phyloP scores from a whole-genome alignment of 1,140 invertebrate genomes.

The Drosophila tristis region DNA sequence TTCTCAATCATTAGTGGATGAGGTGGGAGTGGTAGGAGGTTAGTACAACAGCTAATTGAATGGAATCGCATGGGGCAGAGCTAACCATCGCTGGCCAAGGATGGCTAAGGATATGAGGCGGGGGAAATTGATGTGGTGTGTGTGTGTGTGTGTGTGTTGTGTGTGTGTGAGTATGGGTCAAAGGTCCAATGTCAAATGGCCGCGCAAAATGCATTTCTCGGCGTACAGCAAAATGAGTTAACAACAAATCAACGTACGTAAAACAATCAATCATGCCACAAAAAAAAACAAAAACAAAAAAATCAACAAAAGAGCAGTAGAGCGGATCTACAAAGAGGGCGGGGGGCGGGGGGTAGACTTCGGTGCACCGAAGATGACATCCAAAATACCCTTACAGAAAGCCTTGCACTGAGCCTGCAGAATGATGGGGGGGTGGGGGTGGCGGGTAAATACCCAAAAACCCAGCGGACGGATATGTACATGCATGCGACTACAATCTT shows the following conservation, averaged over 20 bases:
- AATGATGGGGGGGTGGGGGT: too few relatives aligned
- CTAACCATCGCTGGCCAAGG: too few relatives aligned
- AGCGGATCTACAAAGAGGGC: conserved; percentile 8
- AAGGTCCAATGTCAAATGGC: conserved; percentile 29
- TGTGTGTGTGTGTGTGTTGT: conserved; percentile 34
- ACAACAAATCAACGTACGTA: conserved; percentile 24
- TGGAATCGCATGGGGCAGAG: too few relatives aligned
- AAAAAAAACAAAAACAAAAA: conserved; percentile 13
- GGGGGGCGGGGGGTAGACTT: neutral
- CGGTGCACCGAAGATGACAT: too few relatives aligned
- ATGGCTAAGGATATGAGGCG: conserved; percentile 20
- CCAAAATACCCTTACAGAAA: too few relatives aligned
- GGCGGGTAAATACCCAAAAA: too few relatives aligned
- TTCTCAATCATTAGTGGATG: too few relatives aligned
- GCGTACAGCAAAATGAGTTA: conserved; percentile 26
- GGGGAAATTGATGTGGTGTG: conserved; percentile 13
- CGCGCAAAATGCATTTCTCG: conserved; percentile 24
- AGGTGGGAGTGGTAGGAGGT: too few relatives aligned
- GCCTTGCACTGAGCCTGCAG: too few relatives aligned
- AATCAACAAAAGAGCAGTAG: conserved; percentile 13
- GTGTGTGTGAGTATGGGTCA: conserved; percentile 23
- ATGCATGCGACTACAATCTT: too few relatives aligned
- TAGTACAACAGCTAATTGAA: too few relatives aligned
- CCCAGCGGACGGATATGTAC: too few relatives aligned
- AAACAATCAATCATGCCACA: conserved; percentile 51